A percentile compares a stretch with the other conserved stretches of the same genome.
Evolutionary conservation across 2,888 invertebrate genomes (phyloP).

Genomic region (Eledona agricola): DNA sequence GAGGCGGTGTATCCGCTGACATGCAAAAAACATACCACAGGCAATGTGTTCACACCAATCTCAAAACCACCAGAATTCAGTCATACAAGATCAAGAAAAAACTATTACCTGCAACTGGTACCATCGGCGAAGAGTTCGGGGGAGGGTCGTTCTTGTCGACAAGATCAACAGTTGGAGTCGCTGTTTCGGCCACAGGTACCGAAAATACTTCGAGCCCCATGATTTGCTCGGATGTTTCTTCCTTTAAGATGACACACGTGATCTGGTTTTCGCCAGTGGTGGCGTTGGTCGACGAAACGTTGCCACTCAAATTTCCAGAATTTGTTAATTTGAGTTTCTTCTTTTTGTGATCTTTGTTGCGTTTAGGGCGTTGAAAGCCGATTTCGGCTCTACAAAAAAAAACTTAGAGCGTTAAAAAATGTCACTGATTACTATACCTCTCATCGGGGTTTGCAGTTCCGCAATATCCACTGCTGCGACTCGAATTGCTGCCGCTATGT

Average conservation of each 20-base stretch:
- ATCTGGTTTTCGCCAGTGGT: slow-evolving; percentile 38
- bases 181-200: slow-evolving; percentile 26
- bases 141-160: slow-evolving; percentile 30
- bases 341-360: slow-evolving; percentile 69
- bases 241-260: slow-evolving; percentile 29
- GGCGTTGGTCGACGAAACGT: slow-evolving; percentile 31
- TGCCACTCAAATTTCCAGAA: slow-evolving; percentile 25
- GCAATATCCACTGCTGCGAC: slow-evolving; percentile 83
- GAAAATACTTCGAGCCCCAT: slow-evolving; percentile 43
- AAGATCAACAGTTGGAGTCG: slow-evolving; percentile 22
- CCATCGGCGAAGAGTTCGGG: slow-evolving; percentile 28
- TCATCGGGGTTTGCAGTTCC: slow-evolving; percentile 68
- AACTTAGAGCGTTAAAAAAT: slow-evolving; percentile 8
- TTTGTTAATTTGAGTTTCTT: slow-evolving; percentile 64
- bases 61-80: slow-evolving; percentile 17
- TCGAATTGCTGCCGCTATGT: slow-evolving; percentile 80
- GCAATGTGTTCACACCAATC: slow-evolving; percentile 46
- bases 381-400: slow-evolving; percentile 57
- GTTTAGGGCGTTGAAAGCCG: slow-evolving; percentile 64
- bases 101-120: slow-evolving; percentile 48
- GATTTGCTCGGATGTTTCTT: slow-evolving; percentile 31
- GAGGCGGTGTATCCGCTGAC: slow-evolving; percentile 49
- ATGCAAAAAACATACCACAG: slow-evolving; percentile 50
- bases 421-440: slow-evolving; percentile 48
- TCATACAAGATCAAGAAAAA: slow-evolving; percentile 3